Conservation (phyloP, 2,113 vertebrate genomes). For the Capra hircus region DNA sequence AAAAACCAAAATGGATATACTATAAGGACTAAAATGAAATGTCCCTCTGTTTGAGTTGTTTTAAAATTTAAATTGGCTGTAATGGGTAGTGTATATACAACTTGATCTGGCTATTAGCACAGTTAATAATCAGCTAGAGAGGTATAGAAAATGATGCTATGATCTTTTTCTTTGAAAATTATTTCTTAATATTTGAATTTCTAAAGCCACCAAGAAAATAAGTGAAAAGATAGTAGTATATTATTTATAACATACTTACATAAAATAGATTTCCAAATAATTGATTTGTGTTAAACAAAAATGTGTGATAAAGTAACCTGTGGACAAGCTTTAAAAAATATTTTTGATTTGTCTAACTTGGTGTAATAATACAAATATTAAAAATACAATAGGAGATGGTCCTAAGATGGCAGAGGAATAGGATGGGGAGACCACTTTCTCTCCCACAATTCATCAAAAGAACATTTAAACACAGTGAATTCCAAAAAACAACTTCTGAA, state of each 20-base stretch:
- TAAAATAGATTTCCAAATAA: not conserved
- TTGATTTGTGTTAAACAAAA: not conserved
- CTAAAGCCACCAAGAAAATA: not conserved
- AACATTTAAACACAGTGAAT: no score
- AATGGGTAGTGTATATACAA: not conserved
- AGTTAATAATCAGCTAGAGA: not conserved
- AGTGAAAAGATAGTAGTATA: not conserved
- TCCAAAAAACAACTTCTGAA: no score
- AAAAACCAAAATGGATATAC: not conserved
- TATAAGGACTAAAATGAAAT: not conserved
- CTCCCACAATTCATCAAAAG: no score
- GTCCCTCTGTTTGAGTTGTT: not conserved
- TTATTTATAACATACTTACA: not conserved
- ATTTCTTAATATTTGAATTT: not conserved
- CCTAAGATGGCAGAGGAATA: no score
- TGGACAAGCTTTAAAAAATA: not conserved
- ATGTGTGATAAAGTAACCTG: not conserved
- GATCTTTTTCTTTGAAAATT: constrained; percentile 8
- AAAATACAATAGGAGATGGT: not conserved
- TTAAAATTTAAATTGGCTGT: not conserved
- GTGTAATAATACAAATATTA: not conserved
- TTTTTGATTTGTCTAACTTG: not conserved
- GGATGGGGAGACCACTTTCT: no score
- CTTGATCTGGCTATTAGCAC: not conserved
- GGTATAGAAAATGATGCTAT: not conserved